Base-by-base conservation (phyloP, 2,888 invertebrate genomes). In the Mylabris sibirica region DNA sequence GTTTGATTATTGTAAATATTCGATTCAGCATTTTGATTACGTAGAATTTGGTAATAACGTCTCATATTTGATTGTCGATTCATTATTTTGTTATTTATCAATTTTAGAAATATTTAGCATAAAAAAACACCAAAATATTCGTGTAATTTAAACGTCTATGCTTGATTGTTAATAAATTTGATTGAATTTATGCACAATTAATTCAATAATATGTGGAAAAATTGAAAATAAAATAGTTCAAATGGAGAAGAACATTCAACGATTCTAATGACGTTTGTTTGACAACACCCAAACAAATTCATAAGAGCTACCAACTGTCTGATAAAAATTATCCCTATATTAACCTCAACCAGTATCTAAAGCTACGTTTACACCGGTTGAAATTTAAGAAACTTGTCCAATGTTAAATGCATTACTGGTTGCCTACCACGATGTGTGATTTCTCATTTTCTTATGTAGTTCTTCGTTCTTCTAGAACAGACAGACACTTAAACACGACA, bases 51-150 rank as follows among this genome's bases (percentile, higher is more conserved):
- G 67, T 81, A 70, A 60, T 76, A 81, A 49, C 83, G 75, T 12
- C 77, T 76, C 53, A 83, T 73, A 68, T 81, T 82, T 4, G 78
- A 68, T 41, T 80, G 80, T 38, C 82, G 78, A 62, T 79, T 77
- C 4, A 76, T 75, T 63, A 14, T 71, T 67, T 30, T 30, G 30
- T n/a, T n/a, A n/a, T n/a, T n/a, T n/a, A n/a, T n/a, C n/a, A n/a
- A n/a, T n/a, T n/a, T n/a, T n/a, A n/a, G n/a, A n/a, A n/a, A n/a
- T n/a, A n/a, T n/a, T n/a, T n/a, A n/a, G n/a, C n/a, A n/a, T n/a
- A n/a, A n/a, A n/a, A n/a, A n/a, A n/a, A n/a, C n/a, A n/a, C n/a
- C 30, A 30, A 30, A 30, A 30, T 30, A 30, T 62, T 74, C 71
- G 20, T 72, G 69, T 66, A 80, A 63, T 71, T 80, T 77, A 41